Evolutionary conservation across 1,140 invertebrate genomes (phyloP).

Genomic region (Ceratina japonica): DNA sequence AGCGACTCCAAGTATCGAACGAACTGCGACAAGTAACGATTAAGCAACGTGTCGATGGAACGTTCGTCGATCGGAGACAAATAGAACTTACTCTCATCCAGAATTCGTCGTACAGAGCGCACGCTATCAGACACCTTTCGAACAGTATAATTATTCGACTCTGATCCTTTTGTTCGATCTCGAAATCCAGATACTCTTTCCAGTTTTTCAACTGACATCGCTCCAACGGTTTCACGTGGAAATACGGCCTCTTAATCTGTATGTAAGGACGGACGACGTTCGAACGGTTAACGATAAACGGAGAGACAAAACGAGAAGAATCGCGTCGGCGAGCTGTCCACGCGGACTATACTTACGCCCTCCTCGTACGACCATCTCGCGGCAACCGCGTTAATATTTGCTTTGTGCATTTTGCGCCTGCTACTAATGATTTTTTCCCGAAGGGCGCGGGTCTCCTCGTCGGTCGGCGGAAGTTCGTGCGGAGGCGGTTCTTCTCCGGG

Average conservation of each 20-base stretch:
- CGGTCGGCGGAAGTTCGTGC: constrained; percentile 79
- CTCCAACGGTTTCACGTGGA: constrained; percentile 98
- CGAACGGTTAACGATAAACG: not conserved
- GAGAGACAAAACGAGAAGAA: too few relatives aligned
- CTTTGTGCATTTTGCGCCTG: constrained; percentile 90
- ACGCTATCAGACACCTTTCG: constrained; percentile 97
- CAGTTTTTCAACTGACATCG: constrained; percentile 98
- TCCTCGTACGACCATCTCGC: constrained; percentile 96
- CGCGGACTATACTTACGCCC: constrained; percentile 84
- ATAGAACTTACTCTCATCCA: constrained; percentile 91
- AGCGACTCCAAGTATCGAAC: constrained; percentile 88
- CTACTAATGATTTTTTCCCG: constrained; percentile 92
- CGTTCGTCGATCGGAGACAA: not conserved
- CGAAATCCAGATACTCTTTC: constrained; percentile 97
- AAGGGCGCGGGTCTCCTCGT: constrained; percentile 90
- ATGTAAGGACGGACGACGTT: constrained; percentile 6
- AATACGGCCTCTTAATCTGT: constrained; percentile 98
- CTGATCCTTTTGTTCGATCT: constrained; percentile 92
- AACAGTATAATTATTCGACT: constrained; percentile 94
- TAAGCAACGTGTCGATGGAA: not conserved
- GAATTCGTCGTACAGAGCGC: constrained; percentile 98
- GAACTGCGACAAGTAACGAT: constrained; percentile 81
- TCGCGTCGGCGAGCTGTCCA: not conserved
- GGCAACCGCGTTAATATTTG: constrained; percentile 91
- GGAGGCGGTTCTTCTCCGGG: constrained; percentile 83